phyloP scores from a whole-genome alignment of 2,888 invertebrate species.

The Trileptium ribeirensis region DNA sequence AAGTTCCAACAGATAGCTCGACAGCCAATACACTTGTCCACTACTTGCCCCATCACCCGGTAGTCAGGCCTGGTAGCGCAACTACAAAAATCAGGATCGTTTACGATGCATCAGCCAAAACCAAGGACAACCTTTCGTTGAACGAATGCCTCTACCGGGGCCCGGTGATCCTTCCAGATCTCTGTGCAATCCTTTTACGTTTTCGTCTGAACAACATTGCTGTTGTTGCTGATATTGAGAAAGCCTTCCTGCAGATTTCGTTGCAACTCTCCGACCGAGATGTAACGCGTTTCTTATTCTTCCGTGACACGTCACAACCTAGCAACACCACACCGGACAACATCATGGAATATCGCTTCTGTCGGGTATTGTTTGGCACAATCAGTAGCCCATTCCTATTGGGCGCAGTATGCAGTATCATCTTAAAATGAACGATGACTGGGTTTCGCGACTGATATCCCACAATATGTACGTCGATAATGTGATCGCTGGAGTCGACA shows the following conservation, averaged over 20 bases:
- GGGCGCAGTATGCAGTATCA: conserved; percentile 9
- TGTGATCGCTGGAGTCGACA: conserved; percentile 9
- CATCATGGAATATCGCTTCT: neutral
- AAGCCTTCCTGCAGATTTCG: conserved; percentile 13
- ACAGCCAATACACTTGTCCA: conserved; percentile 18
- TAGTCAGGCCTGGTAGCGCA: conserved; percentile 24
- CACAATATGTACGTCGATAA: conserved; percentile 36
- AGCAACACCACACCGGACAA: conserved; percentile 15
- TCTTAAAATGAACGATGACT: neutral
- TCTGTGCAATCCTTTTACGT: conserved; percentile 28
- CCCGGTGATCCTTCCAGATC: conserved; percentile 25
- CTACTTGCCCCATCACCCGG: conserved; percentile 34
- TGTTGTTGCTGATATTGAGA: conserved; percentile 32
- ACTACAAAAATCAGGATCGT: conserved; percentile 38
- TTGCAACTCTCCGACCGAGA: conserved; percentile 30
- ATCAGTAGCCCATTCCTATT: conserved; percentile 9
- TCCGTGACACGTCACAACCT: neutral
- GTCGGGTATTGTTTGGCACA: neutral
- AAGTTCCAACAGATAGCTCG: neutral
- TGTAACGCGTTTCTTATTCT: conserved; percentile 30
- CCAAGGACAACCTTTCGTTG: conserved; percentile 18
- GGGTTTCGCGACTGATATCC: neutral
- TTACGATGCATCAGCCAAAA: conserved; percentile 35
- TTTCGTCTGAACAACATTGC: conserved; percentile 30
- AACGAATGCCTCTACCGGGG: conserved; percentile 36